Conservation (phyloP, 2,113 vertebrate species). For the Taxidea taxus region DNA sequence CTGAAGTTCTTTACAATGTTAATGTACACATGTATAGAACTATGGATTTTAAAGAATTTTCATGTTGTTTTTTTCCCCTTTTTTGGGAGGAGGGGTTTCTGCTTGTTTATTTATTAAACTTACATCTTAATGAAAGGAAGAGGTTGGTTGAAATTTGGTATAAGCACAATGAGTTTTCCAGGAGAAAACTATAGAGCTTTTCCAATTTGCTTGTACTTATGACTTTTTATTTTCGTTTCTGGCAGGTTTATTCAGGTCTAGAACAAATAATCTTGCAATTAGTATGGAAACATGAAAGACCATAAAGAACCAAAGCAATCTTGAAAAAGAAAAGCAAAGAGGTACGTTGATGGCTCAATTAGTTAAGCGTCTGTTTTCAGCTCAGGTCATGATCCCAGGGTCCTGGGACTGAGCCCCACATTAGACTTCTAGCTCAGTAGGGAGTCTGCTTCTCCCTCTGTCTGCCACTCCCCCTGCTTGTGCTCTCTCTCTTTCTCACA, state of each 20-base stretch:
- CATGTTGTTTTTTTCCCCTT: neutral
- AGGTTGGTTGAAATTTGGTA: neutral
- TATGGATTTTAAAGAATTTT: slow-evolving; percentile 18
- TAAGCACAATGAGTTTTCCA: neutral
- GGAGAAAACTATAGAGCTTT: neutral
- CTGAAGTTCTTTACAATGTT: neutral
- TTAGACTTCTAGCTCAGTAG: too few relatives aligned
- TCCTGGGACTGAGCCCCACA: too few relatives aligned
- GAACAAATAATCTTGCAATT: neutral
- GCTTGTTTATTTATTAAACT: neutral
- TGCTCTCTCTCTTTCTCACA: neutral
- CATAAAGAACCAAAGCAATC: neutral
- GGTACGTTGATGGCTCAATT: neutral
- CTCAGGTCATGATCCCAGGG: neutral
- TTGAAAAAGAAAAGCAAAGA: neutral
- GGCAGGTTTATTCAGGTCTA: neutral
- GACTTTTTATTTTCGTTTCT: neutral
- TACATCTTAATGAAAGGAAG: neutral
- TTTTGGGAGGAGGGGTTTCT: too few relatives aligned
- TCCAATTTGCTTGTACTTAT: neutral
- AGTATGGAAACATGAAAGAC: neutral
- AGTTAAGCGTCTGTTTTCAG: neutral
- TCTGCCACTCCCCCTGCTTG: too few relatives aligned
- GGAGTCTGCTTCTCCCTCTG: too few relatives aligned
- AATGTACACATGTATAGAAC: neutral